phyloP scores from a whole-genome alignment of 2,888 invertebrate genomes.

The Morpho helenor region DNA sequence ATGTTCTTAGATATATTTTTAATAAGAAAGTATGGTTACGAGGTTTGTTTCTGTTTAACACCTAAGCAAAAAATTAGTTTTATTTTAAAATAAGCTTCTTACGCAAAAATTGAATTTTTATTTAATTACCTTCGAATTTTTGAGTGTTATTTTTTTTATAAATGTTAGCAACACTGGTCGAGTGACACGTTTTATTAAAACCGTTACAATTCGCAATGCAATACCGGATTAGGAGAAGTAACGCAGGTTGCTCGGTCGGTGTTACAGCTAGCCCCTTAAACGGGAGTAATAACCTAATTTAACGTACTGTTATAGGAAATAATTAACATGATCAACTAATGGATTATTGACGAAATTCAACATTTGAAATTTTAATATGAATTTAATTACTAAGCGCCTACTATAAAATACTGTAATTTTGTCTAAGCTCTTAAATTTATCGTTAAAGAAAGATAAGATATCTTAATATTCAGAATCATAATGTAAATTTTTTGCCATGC shows the following conservation, averaged over 20 bases:
- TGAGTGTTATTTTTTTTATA: no score
- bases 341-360: constrained; percentile 3
- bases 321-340: constrained; percentile 21
- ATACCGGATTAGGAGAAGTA: constrained; percentile 33
- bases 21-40: no score
- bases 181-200: constrained; percentile 33
- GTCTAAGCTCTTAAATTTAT: no score
- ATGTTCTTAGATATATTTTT: no score
- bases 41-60: no score
- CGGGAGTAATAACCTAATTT: constrained; percentile 30
- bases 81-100: background rate
- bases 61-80: no score
- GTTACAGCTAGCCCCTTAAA: constrained; percentile 30
- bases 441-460: no score
- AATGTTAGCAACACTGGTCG: constrained; percentile 7
- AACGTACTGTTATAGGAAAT: constrained; percentile 24
- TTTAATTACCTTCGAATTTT: background rate
- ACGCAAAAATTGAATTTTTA: background rate
- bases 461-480: no score
- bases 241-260: constrained; percentile 30
- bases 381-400: no score
- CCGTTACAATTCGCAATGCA: constrained; percentile 25
- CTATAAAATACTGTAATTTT: no score
- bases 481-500: no score
- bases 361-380: background rate